Conservation (phyloP, 2,113 vertebrate species). For the Tonatia bakeri region DNA sequence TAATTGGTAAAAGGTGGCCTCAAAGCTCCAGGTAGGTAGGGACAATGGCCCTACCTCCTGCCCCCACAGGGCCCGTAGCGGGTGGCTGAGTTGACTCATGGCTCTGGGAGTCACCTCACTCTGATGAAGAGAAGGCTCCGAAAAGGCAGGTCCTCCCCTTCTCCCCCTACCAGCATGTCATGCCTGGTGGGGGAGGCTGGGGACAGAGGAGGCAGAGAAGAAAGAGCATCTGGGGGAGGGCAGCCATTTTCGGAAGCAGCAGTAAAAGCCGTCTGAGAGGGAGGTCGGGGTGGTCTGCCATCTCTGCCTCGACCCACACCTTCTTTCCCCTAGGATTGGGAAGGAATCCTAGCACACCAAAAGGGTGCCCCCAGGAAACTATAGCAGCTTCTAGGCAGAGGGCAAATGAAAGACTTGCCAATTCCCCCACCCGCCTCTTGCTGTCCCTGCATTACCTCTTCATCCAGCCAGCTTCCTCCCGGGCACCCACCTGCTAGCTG, state of each 20-base stretch:
- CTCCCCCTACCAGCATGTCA: conserved; percentile 59
- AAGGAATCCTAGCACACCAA: conserved; percentile 7
- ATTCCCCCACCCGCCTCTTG: background rate
- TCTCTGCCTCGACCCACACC: conserved; percentile 45
- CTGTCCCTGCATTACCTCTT: conserved; percentile 55
- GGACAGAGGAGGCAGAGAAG: conserved; percentile 66
- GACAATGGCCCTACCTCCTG: background rate
- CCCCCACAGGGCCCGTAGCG: conserved; percentile 30
- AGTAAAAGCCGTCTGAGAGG: conserved; percentile 60
- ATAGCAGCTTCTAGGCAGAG: background rate
- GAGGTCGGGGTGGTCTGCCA: conserved; percentile 56
- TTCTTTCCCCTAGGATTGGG: background rate
- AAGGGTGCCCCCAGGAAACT: background rate
- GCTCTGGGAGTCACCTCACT: conserved; percentile 59
- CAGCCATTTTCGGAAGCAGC: conserved; percentile 73
- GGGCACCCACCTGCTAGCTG: conserved; percentile 35
- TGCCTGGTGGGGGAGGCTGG: conserved; percentile 57
- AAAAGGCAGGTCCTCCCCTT: conserved; percentile 58
- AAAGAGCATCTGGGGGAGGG: conserved; percentile 72
- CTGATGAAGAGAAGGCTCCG: conserved; percentile 63
- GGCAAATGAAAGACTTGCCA: background rate
- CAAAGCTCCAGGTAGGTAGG: background rate
- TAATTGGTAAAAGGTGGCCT: background rate
- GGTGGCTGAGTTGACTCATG: conserved; percentile 71
- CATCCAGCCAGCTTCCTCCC: background rate